phyloP scores from a whole-genome alignment of 2,888 invertebrate genomes.

The Archips crataeganus region DNA sequence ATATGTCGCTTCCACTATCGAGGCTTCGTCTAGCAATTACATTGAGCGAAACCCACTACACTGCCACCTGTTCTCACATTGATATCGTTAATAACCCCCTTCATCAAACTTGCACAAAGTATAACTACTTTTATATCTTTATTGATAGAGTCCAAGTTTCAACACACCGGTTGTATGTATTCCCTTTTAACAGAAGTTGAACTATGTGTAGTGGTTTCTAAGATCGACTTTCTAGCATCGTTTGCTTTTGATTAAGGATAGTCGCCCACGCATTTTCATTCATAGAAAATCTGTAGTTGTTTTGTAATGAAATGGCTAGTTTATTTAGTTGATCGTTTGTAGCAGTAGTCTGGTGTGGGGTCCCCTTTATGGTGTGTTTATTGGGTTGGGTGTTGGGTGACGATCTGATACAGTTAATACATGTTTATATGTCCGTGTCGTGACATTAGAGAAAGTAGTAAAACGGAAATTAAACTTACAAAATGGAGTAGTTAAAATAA shows the following conservation, averaged over 20 bases:
- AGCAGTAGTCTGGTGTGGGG: slow-evolving; percentile 58
- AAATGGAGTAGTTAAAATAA: neutral
- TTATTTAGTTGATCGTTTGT: slow-evolving; percentile 58
- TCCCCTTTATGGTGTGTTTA: slow-evolving; percentile 61
- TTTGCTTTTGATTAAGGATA: slow-evolving; percentile 67
- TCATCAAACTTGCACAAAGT: slow-evolving; percentile 42
- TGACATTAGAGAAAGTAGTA: slow-evolving; percentile 35
- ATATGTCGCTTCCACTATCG: slow-evolving; percentile 68
- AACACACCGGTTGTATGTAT: slow-evolving; percentile 16
- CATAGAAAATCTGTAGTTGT: slow-evolving; percentile 77
- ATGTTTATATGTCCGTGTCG: slow-evolving; percentile 12
- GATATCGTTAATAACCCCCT: slow-evolving; percentile 72
- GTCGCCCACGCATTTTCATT: slow-evolving; percentile 79
- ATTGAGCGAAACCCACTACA: slow-evolving; percentile 71
- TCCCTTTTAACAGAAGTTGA: slow-evolving; percentile 47
- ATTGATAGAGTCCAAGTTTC: slow-evolving; percentile 50
- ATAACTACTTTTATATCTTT: slow-evolving; percentile 49
- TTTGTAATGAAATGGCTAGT: slow-evolving; percentile 81
- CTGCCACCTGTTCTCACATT: slow-evolving; percentile 77
- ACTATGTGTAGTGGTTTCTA: slow-evolving; percentile 48
- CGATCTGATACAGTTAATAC: slow-evolving; percentile 36
- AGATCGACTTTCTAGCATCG: slow-evolving; percentile 50
- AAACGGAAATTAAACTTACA: slow-evolving; percentile 3
- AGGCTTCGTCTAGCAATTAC: slow-evolving; percentile 75
- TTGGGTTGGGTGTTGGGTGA: slow-evolving; percentile 30